Base-by-base conservation (phyloP, 2,113 vertebrate species). In the Puffinus mauretanicus region DNA sequence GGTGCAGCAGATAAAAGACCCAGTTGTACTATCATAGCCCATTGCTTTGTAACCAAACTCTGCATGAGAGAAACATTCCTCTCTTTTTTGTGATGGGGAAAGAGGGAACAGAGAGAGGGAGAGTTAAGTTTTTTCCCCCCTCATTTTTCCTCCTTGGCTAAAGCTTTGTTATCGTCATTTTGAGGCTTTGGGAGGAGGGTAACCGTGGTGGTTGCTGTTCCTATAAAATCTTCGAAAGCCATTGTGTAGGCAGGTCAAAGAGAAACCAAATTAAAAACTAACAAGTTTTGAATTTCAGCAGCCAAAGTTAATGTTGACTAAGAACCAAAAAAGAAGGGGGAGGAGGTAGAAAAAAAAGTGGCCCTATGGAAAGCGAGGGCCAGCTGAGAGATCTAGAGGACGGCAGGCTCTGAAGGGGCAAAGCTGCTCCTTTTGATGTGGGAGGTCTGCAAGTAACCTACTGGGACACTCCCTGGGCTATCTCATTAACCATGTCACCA, bases 401-500 rank as follows among this genome's bases (percentile, higher is more conserved):
- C 71, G 16, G 96, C 91, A 76, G 87, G 78, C 94, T 97, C 97
- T 82, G 93, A 97, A 98, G 98, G 97, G 97, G 97, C 97, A 96
- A 97, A 98, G 85, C 98, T 95, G 95, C 91, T 97, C 93, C 97
- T 98, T 99, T 99, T 99, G 99, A 99, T 99, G 99, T 99, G 99
- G 99, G 99, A 99, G 99, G 99, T 99, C 99, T 98, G 97, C 93
- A 97, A 98, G 97, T 96, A 98, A 96, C 99, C 99, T 94, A 98
- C 99, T 98, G 99, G 94, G 99, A 98, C 86, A 97, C 98, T 98
- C 99, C 98, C 98, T 97, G 97, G 98, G 99, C 98, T 98, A 98
- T 98, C 98, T 99, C 99, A 99, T 99, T 99, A 99, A 99, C 98
- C 98, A 97, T 99, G 99, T 99, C 99, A 99, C 99, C 99, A 99